phyloP scores from a whole-genome alignment of 2,797 vertebrate species.

The Lithobates sylvaticus region DNA sequence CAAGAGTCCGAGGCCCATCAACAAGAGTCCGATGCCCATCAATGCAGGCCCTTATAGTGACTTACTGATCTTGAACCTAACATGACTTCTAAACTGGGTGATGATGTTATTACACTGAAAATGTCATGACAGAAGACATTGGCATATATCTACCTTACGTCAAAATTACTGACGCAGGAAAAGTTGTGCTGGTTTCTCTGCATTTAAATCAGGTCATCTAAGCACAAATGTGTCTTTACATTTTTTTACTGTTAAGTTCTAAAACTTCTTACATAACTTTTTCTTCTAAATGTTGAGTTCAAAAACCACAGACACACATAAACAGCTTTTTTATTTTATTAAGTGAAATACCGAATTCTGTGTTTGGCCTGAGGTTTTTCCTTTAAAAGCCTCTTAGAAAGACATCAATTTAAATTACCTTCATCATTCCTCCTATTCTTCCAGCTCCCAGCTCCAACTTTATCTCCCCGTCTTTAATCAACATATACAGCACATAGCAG shows the following conservation, averaged over 20 bases:
- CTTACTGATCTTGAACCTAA: too few species aligned
- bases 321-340: neutral
- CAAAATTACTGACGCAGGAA: too few species aligned
- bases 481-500: slow-evolving; percentile 1
- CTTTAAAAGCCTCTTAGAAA: slow-evolving; percentile 1
- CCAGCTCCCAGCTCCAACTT: neutral
- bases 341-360: neutral
- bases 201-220: too few species aligned
- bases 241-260: neutral
- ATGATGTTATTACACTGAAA: too few species aligned
- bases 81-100: too few species aligned
- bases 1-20: too few species aligned
- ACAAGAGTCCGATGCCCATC: too few species aligned
- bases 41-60: too few species aligned
- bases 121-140: too few species aligned
- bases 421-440: neutral
- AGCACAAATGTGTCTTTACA: too few species aligned
- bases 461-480: neutral
- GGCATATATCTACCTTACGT: too few species aligned
- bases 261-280: neutral
- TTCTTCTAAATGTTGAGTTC: neutral
- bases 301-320: neutral
- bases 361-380: neutral
- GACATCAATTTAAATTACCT: neutral
- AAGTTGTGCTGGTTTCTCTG: too few species aligned